Conservation (phyloP, 2,888 invertebrate genomes). For the Chorisops tibialis region DNA sequence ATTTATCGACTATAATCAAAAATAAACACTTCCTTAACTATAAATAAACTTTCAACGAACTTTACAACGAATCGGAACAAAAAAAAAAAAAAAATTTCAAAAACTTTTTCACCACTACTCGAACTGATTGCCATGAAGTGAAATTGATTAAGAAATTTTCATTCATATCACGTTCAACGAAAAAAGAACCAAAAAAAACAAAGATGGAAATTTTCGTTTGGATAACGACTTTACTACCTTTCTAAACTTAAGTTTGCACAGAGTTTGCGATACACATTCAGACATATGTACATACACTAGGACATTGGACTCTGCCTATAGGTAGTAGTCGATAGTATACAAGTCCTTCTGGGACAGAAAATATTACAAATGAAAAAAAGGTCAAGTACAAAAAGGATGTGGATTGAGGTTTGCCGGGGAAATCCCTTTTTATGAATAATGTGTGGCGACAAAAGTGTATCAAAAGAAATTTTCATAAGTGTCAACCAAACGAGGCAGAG, state of each 20-base stretch:
- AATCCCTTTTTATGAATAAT: constrained; percentile 16
- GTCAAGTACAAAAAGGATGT: constrained; percentile 2
- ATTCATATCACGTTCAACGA: constrained; percentile 4
- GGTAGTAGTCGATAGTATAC: no score
- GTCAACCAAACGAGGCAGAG: constrained; percentile 2
- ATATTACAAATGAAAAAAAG: not conserved
- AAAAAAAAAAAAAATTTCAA: no score
- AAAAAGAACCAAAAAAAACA: not conserved
- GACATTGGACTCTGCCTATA: not conserved
- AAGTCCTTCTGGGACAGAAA: no score
- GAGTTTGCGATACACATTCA: not conserved
- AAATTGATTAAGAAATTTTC: constrained; percentile 10
- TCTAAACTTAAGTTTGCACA: not conserved
- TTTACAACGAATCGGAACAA: no score
- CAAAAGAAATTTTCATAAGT: constrained; percentile 7
- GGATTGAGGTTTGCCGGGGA: constrained; percentile 6
- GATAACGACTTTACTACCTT: no score
- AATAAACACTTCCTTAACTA: no score
- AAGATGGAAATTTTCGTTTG: no score
- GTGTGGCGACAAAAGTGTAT: constrained; percentile 4
- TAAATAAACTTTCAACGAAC: no score
- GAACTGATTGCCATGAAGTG: not conserved
- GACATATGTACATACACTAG: not conserved
- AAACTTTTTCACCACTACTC: not conserved
- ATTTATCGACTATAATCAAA: no score